These are phyloP conservation scores for Vireo griseus DNA, from an alignment of 2,797 vertebrate species.

Conservation along the genomic window DNA sequence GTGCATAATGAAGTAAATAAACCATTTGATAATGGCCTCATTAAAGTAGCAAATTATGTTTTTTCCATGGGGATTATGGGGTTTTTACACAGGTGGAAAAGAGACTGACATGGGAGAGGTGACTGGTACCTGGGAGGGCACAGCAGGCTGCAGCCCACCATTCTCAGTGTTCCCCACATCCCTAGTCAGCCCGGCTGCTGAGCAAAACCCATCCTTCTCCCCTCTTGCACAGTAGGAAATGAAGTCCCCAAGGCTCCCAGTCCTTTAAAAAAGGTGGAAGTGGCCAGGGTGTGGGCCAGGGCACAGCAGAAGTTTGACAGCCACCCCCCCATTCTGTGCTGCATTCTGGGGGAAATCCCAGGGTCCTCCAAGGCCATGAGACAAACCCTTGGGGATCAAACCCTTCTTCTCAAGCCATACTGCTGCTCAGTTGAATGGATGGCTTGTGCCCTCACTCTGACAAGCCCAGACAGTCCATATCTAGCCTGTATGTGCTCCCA, in stretches of 20 bases:
- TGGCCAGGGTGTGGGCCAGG: not conserved
- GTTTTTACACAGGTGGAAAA: not conserved
- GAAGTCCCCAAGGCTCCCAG: not conserved
- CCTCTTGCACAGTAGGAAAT: not conserved
- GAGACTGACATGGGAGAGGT: not conserved
- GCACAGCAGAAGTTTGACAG: not conserved
- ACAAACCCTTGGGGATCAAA: not conserved
- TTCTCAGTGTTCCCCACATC: not conserved
- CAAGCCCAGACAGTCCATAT: not conserved
- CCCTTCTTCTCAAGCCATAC: not conserved
- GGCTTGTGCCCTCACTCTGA: not conserved
- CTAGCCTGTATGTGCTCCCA: not conserved
- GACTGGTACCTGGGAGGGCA: not conserved
- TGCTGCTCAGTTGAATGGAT: not conserved
- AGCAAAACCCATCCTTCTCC: not conserved
- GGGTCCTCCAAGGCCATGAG: not conserved
- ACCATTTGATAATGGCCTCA: not conserved
- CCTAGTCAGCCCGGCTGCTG: not conserved
- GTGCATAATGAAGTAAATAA: not conserved
- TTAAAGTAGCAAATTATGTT: not conserved
- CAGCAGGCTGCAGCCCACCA: not conserved
- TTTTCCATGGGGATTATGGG: not conserved
- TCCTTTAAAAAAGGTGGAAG: not conserved
- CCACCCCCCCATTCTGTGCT: fast-evolving
- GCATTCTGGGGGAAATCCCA: not conserved